These are phyloP conservation scores for Philaenus spumarius DNA, from an alignment of 1,140 invertebrate species.

Conservation along the genomic window DNA sequence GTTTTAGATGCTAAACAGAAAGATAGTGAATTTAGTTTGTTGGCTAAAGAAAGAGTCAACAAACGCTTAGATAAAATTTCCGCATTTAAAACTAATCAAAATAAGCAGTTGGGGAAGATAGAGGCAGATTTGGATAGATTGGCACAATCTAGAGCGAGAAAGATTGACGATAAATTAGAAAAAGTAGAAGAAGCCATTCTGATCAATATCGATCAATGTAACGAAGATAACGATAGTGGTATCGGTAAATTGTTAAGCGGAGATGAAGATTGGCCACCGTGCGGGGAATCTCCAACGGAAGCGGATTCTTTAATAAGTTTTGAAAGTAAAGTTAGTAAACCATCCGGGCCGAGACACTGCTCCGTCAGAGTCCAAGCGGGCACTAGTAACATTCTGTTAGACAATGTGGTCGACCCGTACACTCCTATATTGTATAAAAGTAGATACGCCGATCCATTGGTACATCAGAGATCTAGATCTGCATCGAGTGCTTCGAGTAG, in stretches of 20 bases:
- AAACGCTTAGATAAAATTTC: background rate
- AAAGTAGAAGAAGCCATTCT: conserved; percentile 37
- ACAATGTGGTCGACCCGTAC: conserved; percentile 48
- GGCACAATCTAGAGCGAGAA: too few relatives aligned
- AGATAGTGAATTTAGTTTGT: conserved; percentile 7
- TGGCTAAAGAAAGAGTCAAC: background rate
- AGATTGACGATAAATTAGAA: background rate
- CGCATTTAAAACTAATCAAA: too few relatives aligned
- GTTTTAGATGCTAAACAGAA: conserved; percentile 23
- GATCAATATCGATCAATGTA: conserved; percentile 40
- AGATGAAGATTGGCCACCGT: background rate
- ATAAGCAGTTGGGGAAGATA: too few relatives aligned
- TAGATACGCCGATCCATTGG: too few relatives aligned
- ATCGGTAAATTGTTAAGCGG: background rate
- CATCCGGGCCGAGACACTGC: conserved; percentile 56
- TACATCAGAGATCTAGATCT: too few relatives aligned
- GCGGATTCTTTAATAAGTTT: background rate
- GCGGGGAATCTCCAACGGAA: background rate
- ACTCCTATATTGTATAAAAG: conserved; percentile 29
- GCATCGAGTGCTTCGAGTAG: too few relatives aligned
- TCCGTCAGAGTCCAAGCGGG: conserved; percentile 62
- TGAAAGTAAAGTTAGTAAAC: background rate
- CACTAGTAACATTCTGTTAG: conserved; percentile 68
- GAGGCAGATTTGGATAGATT: too few relatives aligned
- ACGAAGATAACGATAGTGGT: conserved; percentile 28